Evolutionary conservation across 2,113 vertebrate species (phyloP), one percentile per base, ranked within the genome.

Genomic region (Sinosuthora webbiana): DNA sequence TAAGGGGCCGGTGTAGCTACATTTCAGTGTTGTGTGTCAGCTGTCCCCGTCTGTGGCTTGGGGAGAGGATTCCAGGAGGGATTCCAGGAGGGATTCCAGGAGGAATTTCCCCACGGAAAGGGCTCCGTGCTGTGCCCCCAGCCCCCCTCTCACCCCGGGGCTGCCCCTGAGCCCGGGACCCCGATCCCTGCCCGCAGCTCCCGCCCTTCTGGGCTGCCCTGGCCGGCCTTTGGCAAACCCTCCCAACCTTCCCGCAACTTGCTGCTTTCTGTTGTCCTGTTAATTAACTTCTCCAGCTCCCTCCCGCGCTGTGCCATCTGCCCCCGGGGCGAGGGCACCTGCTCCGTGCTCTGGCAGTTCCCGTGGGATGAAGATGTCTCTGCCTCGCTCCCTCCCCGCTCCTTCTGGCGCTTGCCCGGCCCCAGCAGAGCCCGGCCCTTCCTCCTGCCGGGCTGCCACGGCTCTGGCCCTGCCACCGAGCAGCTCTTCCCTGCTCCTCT

Each of bases 361-460:
- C 93, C 14, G 10, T n/a, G 92, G 90, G 94, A 96, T 96, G 95
- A 97, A 97, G 96, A 96, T 91, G 94, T 97, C 79, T 91, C 84
- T 59, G 92, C 69, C 52, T 22, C 8, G 60, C 93, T 93, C 73
- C 95, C 77, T 93, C 80, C 83, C 89, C 14, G 93, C 93, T 11
- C 95, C 95, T 95, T 81, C 93, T 93, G 96, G 24, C 50, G 80
- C 80, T 37, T 42, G n/a, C 83, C 73, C 27, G 11, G 55, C 75
- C 65, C 82, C 0, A 3, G 13, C 5, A 0, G 44, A 64, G 82
- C 79, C 42, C 11, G 3, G 12, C 75, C 20, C 57, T 13, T 28
- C 14, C 75, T 45, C 45, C 86, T 86, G 89, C 65, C 88, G 53
- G 70, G 44, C 60, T 31, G 83, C 69, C 24, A 0, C 3, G 74